phyloP scores from a whole-genome alignment of 2,797 vertebrate species.

The Sphenopsis melanotis region DNA sequence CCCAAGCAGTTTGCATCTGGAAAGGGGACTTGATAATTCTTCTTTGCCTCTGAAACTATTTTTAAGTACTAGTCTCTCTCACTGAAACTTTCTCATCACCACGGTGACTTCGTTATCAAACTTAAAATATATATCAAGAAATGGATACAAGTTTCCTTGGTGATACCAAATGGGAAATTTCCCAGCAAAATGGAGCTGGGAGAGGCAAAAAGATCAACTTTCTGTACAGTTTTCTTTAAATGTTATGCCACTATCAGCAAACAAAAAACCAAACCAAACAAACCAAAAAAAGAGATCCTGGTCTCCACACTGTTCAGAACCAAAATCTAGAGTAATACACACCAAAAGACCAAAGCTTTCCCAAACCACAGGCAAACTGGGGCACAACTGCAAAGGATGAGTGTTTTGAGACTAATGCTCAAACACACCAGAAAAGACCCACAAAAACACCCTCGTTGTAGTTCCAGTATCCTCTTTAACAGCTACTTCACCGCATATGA shows the following conservation, averaged over 20 bases:
- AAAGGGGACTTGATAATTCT: neutral
- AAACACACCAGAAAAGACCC: neutral
- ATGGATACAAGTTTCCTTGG: neutral
- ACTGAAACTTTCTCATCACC: neutral
- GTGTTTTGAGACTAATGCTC: neutral
- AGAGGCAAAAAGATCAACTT: neutral
- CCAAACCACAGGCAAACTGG: neutral
- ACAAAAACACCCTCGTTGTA: neutral
- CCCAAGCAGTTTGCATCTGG: neutral
- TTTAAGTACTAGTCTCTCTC: neutral
- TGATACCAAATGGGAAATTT: neutral
- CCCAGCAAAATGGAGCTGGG: neutral
- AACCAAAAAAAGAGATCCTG: neutral
- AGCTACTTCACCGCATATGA: neutral
- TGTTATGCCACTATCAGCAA: neutral
- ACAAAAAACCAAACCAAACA: neutral
- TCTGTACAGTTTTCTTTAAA: neutral
- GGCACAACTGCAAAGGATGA: neutral
- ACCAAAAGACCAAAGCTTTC: neutral
- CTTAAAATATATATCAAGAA: neutral
- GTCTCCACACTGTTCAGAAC: neutral
- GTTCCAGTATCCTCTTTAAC: neutral
- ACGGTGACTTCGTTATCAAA: neutral
- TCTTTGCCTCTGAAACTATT: neutral
- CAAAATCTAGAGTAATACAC: neutral